Conservation (phyloP, 2,888 invertebrate species). For the Ypsolopha scabrella region DNA sequence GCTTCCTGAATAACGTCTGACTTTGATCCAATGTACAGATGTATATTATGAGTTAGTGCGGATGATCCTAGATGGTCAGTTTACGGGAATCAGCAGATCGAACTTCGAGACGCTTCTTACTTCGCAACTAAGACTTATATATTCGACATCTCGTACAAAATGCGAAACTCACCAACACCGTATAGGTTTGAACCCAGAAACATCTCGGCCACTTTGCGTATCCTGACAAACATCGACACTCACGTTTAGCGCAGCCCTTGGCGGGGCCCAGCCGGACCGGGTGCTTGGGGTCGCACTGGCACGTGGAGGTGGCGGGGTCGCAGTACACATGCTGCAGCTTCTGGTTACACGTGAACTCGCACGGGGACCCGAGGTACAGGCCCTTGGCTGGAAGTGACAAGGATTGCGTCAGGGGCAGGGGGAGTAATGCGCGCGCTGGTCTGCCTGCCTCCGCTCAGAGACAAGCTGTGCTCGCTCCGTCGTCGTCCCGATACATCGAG, state of each 20-base stretch:
- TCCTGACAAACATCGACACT: no score
- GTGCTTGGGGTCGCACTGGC: constrained; percentile 85
- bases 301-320: constrained; percentile 75
- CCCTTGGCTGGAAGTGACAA: constrained; percentile 74
- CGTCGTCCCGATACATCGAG: background rate
- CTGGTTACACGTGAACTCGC: constrained; percentile 80
- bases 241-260: constrained; percentile 89
- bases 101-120: no score
- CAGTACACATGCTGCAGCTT: constrained; percentile 82
- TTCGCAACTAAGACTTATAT: no score
- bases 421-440: background rate
- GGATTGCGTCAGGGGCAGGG: background rate
- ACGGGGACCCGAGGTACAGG: constrained; percentile 83
- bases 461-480: background rate
- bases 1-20: no score
- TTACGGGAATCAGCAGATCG: no score
- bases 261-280: constrained; percentile 83
- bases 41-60: no score
- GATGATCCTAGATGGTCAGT: no score
- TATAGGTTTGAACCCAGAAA: no score
- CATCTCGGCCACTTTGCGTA: no score
- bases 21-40: no score
- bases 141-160: no score
- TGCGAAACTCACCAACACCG: no score
- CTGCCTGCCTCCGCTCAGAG: background rate